Base-by-base conservation (phyloP, 2,888 invertebrate genomes). In the Sphaerophoria taeniata region DNA sequence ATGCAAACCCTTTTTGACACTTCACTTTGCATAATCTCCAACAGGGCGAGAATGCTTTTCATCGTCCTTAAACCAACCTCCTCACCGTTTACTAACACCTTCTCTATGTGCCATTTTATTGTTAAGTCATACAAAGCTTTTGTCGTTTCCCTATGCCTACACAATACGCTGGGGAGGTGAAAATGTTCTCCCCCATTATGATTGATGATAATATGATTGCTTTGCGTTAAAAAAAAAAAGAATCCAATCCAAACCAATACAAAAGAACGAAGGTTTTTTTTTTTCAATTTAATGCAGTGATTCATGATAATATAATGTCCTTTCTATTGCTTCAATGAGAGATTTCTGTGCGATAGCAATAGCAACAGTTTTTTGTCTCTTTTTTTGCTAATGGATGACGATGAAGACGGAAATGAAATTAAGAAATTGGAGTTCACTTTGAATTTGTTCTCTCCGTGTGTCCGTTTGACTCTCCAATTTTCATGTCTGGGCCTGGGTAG, bases 201-300 rank as follows among this genome's bases (percentile, higher is more conserved):
- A 85, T 85, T 81, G 85, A 85, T 85, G 85, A 81, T 77, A 81
- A 81, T 81, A 85, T 85, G 80, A 85, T 85, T 77, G 81, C 81
- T 61, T 73, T 70, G 67, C 65, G 73, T 51, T 47, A 45, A 61
- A 61, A 51, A 24, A 51, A 39, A 43, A 67, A 12, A 49, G 39
- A 39, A 39, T 24, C n/a, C 51, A 39, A 39, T 24, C n/a, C 51
- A 36, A 67, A 39, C 53, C 53, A 39, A 34, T 14, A 53, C 53
- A 67, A 72, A 56, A 61, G 33, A 14, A 73, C 36, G 39, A 51
- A 58, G 72, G 55, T 36, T 61, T 43, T 16, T 36, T 34, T 34
- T 55, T 34, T 58, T 76, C 80, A 73, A 80, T 80, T 76, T 85
- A 85, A 85, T 80, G 80, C 85, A 76, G 76, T 85, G 85, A 85